These are phyloP conservation scores for Palythoa grandiflora DNA, from an alignment of 92 coral and sea anemone genomes.

Conservation along the genomic window DNA sequence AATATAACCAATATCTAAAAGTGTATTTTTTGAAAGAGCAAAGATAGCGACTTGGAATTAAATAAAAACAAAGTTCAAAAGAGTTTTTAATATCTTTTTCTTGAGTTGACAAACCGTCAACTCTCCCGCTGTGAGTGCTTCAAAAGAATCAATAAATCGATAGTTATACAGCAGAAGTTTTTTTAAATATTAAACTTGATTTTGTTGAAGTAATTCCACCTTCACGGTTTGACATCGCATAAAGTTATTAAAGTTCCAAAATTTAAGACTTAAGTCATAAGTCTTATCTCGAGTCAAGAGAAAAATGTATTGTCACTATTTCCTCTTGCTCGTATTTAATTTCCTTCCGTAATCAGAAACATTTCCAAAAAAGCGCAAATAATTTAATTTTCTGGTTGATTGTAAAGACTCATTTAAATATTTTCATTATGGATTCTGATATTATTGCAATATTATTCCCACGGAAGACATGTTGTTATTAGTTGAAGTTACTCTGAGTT, in stretches of 20 bases:
- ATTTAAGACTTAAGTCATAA: background rate
- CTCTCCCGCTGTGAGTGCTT: constrained; percentile 12
- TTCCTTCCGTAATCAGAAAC: background rate
- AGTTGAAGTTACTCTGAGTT: background rate
- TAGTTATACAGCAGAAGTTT: background rate
- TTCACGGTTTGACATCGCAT: constrained; percentile 15
- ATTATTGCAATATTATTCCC: background rate
- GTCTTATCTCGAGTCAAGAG: background rate
- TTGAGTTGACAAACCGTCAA: background rate
- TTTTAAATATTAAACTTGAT: background rate
- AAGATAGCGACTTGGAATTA: background rate
- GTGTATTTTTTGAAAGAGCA: background rate
- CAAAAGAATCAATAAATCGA: background rate
- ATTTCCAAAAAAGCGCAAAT: background rate
- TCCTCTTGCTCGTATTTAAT: background rate
- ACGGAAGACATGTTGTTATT: background rate
- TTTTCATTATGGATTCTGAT: background rate
- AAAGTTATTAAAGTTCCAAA: constrained; percentile 32
- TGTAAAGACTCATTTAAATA: background rate
- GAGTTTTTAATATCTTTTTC: background rate
- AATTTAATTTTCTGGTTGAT: background rate
- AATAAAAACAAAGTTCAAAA: background rate
- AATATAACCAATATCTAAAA: background rate
- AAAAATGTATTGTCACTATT: background rate
- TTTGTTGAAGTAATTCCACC: background rate